phyloP scores from a whole-genome alignment of 1,140 invertebrate genomes.

The Telenomus remus region DNA sequence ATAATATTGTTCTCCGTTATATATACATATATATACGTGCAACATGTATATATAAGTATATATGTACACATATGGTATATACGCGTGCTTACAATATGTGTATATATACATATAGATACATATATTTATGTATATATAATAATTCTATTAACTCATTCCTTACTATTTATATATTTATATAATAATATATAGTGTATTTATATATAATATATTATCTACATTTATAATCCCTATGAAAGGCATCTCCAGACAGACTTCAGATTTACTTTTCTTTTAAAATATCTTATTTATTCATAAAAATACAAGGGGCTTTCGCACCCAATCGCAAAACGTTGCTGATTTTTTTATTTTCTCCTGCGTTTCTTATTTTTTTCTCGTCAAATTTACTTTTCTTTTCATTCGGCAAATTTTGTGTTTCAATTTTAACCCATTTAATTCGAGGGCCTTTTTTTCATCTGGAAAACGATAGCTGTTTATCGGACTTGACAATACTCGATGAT shows the following conservation, averaged over 20 bases:
- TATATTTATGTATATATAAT: conserved; percentile 53
- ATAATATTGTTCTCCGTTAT: conserved; percentile 74
- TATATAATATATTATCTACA: conserved; percentile 76
- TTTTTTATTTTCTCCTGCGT: conserved; percentile 40
- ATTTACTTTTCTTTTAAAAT: conserved; percentile 76
- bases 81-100: conserved; percentile 1
- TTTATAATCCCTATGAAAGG: conserved; percentile 76
- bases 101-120: conserved; percentile 55
- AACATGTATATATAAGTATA: conserved; percentile 46
- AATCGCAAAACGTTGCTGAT: conserved; percentile 57
- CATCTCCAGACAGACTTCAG: conserved; percentile 76
- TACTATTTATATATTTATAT: conserved; percentile 72
- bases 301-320: conserved; percentile 71
- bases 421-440: background rate
- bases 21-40: conserved; percentile 63
- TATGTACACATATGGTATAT: conserved; percentile 31
- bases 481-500: conserved; percentile 52
- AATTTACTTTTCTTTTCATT: conserved; percentile 13
- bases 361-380: conserved; percentile 11
- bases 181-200: conserved; percentile 76
- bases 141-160: conserved; percentile 70
- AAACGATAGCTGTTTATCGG: conserved; percentile 58
- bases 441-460: conserved; percentile 48
- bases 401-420: too few relatives aligned
- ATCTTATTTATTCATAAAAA: conserved; percentile 77